phyloP scores from a whole-genome alignment of 2,113 vertebrate genomes.

The Aplodontia rufa region DNA sequence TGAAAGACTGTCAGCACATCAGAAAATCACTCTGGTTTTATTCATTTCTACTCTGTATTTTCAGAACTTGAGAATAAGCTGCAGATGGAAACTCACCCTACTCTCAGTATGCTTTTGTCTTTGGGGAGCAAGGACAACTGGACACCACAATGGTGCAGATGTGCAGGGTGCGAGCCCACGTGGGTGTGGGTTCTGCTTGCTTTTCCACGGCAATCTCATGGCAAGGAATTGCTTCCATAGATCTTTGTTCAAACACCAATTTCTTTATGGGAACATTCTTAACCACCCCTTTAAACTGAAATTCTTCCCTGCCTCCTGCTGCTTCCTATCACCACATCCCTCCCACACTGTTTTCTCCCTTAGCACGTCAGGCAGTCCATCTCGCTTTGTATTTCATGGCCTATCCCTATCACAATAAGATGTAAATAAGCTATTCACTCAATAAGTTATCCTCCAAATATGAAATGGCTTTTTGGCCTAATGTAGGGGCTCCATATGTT shows the following conservation, averaged over 20 bases:
- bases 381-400: neutral
- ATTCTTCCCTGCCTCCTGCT: neutral
- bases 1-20: neutral
- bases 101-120: neutral
- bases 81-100: neutral
- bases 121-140: neutral
- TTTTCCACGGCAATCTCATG: neutral
- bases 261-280: neutral
- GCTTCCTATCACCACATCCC: neutral
- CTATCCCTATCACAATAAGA: neutral
- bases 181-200: neutral
- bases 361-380: neutral
- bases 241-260: neutral
- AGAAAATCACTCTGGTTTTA: neutral
- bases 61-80: neutral
- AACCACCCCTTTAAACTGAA: neutral
- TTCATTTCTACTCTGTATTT: neutral
- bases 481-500: neutral
- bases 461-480: neutral
- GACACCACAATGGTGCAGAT: neutral
- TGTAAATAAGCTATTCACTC: neutral
- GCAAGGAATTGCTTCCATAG: neutral
- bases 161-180: neutral
- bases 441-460: neutral
- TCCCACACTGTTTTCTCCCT: neutral